A percentile compares a stretch with the other conserved stretches of the same genome.
Evolutionary conservation across 2,797 vertebrate species (phyloP).

Genomic region (Synanceia verrucosa): DNA sequence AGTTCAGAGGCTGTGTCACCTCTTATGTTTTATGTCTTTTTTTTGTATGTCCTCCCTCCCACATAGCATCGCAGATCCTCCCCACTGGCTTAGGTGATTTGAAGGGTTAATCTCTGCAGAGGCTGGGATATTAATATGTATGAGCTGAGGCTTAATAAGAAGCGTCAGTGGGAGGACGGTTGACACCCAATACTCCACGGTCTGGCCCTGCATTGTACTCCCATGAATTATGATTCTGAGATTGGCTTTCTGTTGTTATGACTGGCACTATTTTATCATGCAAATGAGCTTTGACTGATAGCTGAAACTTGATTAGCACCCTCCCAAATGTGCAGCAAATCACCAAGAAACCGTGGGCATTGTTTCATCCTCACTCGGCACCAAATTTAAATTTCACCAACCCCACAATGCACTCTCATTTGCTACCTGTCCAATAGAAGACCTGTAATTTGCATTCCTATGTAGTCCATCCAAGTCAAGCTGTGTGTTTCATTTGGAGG

Average conservation of each 20-base stretch:
- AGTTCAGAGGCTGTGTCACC: constrained; percentile 70
- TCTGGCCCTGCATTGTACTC: constrained; percentile 52
- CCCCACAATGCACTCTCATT: constrained; percentile 9
- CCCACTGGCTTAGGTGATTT: constrained; percentile 59
- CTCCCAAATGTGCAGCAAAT: constrained; percentile 73
- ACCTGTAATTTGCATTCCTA: constrained; percentile 42
- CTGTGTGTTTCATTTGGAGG: constrained; percentile 40
- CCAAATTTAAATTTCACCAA: constrained; percentile 33
- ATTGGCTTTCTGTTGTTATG: constrained; percentile 76
- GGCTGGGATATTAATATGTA: constrained; percentile 82
- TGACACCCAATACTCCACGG: constrained; percentile 70
- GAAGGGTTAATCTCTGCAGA: constrained; percentile 79
- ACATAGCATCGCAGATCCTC: constrained; percentile 3
- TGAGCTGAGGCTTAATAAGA: constrained; percentile 81
- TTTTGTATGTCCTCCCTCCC: constrained; percentile 16
- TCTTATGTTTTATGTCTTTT: too few relatives aligned
- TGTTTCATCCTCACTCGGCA: constrained; percentile 29
- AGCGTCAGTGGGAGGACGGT: constrained; percentile 68
- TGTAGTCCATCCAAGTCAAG: constrained; percentile 6
- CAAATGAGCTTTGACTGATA: constrained; percentile 77
- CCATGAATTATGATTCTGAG: constrained; percentile 76
- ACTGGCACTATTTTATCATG: constrained; percentile 76
- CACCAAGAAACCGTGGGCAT: constrained; percentile 48
- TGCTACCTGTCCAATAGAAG: neutral
- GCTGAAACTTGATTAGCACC: constrained; percentile 73